A percentile compares a stretch with the other conserved stretches of the same genome.
These are phyloP conservation scores for Mesocricetus auratus DNA, from an alignment of 2,113 vertebrate species.

Conservation along the genomic window DNA sequence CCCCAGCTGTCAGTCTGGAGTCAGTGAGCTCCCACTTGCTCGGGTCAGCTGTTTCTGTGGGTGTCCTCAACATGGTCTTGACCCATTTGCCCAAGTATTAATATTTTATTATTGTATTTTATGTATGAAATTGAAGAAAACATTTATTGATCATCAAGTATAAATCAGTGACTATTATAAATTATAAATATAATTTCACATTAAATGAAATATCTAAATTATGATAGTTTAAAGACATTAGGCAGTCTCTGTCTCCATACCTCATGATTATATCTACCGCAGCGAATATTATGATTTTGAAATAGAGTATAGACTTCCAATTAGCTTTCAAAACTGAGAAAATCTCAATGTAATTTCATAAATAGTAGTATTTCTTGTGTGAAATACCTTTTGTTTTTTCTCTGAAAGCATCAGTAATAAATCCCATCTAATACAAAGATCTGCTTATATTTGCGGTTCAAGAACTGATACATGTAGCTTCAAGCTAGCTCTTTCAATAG, in stretches of 20 bases:
- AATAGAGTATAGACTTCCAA: neutral
- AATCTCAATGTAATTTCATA: conserved; percentile 13
- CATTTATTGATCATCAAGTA: neutral
- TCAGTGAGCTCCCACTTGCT: no score
- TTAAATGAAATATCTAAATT: neutral
- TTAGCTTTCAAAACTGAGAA: conserved; percentile 27
- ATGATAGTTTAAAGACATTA: neutral
- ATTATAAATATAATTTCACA: neutral
- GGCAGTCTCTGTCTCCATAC: neutral
- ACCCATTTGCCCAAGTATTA: neutral
- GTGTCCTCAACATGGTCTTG: no score
- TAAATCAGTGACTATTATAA: neutral
- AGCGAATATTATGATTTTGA: neutral
- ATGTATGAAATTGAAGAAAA: neutral
- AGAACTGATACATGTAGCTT: neutral
- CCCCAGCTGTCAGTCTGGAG: no score
- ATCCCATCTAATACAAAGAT: neutral
- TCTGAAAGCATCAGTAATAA: conserved; percentile 4
- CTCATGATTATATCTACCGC: neutral
- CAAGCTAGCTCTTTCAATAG: neutral
- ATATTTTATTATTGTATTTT: neutral
- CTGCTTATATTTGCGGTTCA: neutral
- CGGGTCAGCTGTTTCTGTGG: no score
- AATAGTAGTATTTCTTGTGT: neutral
- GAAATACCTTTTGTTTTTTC: conserved; percentile 27